Percentiles rank a stretch among this genome's conserved stretches.
Conservation (phyloP, 1,140 invertebrate species). For the Elymnias hypermnestra region DNA sequence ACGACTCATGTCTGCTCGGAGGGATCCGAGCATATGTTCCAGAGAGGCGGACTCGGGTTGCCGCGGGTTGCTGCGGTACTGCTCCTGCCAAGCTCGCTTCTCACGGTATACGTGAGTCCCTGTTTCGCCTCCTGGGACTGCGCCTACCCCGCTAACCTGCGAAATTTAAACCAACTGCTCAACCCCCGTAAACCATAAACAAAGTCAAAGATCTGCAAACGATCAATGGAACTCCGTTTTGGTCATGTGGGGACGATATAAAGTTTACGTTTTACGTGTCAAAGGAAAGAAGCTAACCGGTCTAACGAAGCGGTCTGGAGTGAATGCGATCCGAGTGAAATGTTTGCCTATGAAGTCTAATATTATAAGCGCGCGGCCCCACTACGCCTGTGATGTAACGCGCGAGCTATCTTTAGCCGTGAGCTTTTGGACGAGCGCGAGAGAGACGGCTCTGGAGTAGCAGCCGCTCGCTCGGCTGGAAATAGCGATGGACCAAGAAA, state of each 20-base stretch:
- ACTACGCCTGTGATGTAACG: constrained; percentile 70
- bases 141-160: constrained; percentile 58
- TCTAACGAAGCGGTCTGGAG: constrained; percentile 49
- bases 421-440: constrained; percentile 39
- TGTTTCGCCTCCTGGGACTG: constrained; percentile 31
- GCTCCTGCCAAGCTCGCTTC: constrained; percentile 67
- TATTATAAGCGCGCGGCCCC: constrained; percentile 70
- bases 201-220: not conserved
- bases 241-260: constrained; percentile 2
- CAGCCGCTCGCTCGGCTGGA: constrained; percentile 61
- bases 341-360: no score
- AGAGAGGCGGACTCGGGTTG: constrained; percentile 68
- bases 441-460: constrained; percentile 52
- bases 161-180: constrained; percentile 13
- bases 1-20: constrained; percentile 96
- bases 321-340: no score
- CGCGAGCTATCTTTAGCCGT: constrained; percentile 61
- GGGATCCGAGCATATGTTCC: constrained; percentile 77
- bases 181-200: not conserved
- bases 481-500: constrained; percentile 77
- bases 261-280: constrained; percentile 11
- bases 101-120: constrained; percentile 61
- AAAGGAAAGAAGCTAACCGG: constrained; percentile 58
- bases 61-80: constrained; percentile 64
- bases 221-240: constrained; percentile 18